A percentile compares a stretch with the other conserved stretches of the same genome.
phyloP scores from a whole-genome alignment of 2,888 invertebrate genomes.

The Mantis religiosa region DNA sequence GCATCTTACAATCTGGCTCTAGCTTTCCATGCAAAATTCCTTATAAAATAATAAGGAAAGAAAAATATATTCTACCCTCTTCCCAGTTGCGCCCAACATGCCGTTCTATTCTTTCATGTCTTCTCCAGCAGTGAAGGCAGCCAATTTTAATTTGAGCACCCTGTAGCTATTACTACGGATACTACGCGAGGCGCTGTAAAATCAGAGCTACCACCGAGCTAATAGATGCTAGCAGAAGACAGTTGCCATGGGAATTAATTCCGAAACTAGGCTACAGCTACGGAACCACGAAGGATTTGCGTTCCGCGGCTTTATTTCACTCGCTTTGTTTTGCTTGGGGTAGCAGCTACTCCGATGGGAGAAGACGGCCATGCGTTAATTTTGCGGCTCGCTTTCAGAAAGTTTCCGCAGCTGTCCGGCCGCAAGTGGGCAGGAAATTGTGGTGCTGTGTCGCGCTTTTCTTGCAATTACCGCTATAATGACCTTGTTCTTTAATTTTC shows the following conservation, averaged over 20 bases:
- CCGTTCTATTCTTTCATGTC: no score
- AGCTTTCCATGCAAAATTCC: no score
- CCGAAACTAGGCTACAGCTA: background rate
- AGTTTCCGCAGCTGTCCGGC: background rate
- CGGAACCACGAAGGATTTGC: background rate
- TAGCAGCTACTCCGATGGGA: background rate
- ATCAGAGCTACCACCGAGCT: background rate
- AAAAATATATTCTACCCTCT: no score
- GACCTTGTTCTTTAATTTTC: background rate
- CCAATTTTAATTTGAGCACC: no score
- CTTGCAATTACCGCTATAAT: background rate
- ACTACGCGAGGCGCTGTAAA: no score
- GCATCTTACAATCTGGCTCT: no score
- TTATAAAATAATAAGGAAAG: no score
- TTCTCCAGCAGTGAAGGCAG: no score
- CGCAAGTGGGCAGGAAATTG: background rate
- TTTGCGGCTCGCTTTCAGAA: background rate
- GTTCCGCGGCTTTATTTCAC: background rate
- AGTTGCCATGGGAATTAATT: background rate
- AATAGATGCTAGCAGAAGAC: background rate
- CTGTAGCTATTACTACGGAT: no score
- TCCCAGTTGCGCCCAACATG: no score
- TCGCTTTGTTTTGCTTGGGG: background rate
- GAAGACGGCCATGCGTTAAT: background rate
- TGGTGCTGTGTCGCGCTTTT: background rate